Evolutionary conservation across 2,113 vertebrate genomes (phyloP), one percentile per base, ranked within the genome.

Genomic region (Nicator chloris): DNA sequence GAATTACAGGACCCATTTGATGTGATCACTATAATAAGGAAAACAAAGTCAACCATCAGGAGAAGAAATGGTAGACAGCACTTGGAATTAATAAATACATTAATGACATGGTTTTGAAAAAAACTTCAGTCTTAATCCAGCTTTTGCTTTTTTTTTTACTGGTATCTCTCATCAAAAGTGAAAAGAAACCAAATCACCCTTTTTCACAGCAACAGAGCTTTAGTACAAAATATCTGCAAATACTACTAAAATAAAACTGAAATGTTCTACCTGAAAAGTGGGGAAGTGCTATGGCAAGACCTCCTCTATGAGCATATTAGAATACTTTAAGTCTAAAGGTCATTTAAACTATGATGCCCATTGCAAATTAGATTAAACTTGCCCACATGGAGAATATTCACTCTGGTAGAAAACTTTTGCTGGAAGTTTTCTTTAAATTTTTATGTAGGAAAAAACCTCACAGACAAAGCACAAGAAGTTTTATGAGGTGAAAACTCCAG

Each of bases 171-270:
- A 45, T 4, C n/a, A 53, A 66, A 65, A 50, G 4, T 9, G 5
- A 51, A 75, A 60, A 37, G 9, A 30, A 73, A 8, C 10, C 5
- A 77, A 92, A 4, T 1, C 9, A 64, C 2, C 4, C 4, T 80
- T 53, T 59, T 26, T 15, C 0, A 0, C 15, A 66, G 11, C 50
- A 71, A 33, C 10, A 82, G 7, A 92, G 16, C 2, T 28, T 19
- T 51, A 44, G 12, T 4, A 90, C 6, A 86, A 75, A 92, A 63
- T 21, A 40, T 14, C n/a, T 71, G 35, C 9, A 73, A 59, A 60
- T 23, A 45, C 4, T 8, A 30, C 12, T 18, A 39, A 82, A 79
- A 68, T 53, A 59, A 88, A 72, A 45, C 2, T 7, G 31, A 64
- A 33, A 56, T 60, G 1, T 45, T 75, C n/a, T n/a, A 3, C 17